Percentiles rank a stretch among this genome's conserved stretches.
Conservation (phyloP, 2,113 vertebrate species). For the Cyanoderma ruficeps region DNA sequence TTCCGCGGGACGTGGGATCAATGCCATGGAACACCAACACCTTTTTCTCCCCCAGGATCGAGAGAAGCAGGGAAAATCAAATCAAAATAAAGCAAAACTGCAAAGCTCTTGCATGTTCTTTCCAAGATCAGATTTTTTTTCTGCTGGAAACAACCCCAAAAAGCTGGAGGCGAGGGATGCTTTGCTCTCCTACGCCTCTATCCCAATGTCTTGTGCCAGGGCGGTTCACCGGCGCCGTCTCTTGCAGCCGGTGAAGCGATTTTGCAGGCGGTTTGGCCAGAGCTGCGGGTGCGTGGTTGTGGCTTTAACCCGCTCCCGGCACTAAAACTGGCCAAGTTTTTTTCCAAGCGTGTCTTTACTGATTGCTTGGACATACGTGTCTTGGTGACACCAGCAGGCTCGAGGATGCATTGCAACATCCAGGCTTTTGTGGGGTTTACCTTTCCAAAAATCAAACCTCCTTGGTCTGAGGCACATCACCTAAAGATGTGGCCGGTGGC, state of each 20-base stretch:
- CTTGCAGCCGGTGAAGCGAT: not conserved
- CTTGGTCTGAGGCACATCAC: rapidly evolving
- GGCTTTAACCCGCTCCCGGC: not conserved
- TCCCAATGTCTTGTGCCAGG: not conserved
- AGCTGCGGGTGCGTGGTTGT: not conserved
- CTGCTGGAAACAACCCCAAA: not conserved
- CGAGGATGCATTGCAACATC: not conserved
- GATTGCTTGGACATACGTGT: not conserved
- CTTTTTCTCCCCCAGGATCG: not conserved
- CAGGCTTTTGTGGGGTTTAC: not conserved
- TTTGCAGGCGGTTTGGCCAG: conserved; percentile 11
- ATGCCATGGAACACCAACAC: not conserved
- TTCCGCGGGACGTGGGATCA: rapidly evolving
- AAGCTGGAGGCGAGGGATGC: not conserved
- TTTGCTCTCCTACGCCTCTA: not conserved
- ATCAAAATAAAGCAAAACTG: not conserved
- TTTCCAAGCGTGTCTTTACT: not conserved
- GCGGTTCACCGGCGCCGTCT: not conserved
- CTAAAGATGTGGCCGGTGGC: not conserved
- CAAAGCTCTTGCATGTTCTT: not conserved
- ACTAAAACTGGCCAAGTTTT: not conserved
- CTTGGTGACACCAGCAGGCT: not conserved
- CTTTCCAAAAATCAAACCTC: not conserved
- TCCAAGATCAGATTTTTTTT: not conserved
- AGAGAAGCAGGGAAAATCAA: not conserved